Percentiles rank a stretch among this genome's conserved stretches.
Evolutionary conservation across 2,888 invertebrate species (phyloP).

Genomic region (Hermaeophaga mercurialis): DNA sequence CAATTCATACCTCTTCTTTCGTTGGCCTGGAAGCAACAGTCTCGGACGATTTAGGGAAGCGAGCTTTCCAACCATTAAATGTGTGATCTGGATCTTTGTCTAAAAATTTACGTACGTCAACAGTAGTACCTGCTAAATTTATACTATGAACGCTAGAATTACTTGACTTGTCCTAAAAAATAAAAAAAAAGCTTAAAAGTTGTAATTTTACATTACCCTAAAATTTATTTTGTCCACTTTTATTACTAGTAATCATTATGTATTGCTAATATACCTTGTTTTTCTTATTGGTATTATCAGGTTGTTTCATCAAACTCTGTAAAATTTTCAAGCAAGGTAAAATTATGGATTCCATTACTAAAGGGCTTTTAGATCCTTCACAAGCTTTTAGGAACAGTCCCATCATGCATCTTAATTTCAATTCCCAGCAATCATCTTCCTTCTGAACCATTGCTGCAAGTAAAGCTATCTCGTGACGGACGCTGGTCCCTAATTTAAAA

Average conservation of each 20-base stretch:
- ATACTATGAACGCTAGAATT: slow-evolving; percentile 37
- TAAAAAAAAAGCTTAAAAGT: background rate
- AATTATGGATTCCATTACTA: slow-evolving; percentile 89
- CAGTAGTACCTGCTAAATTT: slow-evolving; percentile 62
- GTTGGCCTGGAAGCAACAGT: slow-evolving; percentile 36
- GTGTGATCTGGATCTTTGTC: slow-evolving; percentile 71
- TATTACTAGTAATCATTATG: background rate
- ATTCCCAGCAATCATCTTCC: slow-evolving; percentile 95
- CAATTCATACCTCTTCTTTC: slow-evolving; percentile 46
- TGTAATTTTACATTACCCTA: background rate
- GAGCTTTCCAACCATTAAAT: slow-evolving; percentile 73
- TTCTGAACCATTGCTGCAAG: slow-evolving; percentile 87
- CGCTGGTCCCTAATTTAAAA: slow-evolving; percentile 72
- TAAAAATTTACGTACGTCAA: slow-evolving; percentile 77
- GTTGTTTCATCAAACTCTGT: slow-evolving; percentile 78
- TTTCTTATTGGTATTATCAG: slow-evolving; percentile 53
- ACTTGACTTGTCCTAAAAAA: slow-evolving; percentile 28
- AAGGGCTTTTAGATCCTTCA: slow-evolving; percentile 77
- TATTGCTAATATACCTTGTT: slow-evolving; percentile 27
- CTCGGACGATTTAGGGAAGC: slow-evolving; percentile 60
- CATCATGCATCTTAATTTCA: slow-evolving; percentile 85
- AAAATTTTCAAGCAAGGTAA: slow-evolving; percentile 92
- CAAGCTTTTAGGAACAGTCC: slow-evolving; percentile 83
- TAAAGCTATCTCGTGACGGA: slow-evolving; percentile 88
- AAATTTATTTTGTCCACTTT: background rate